Conservation (phyloP, 64 coral and sea anemone species). For the Catalaphyllia jardinei region DNA sequence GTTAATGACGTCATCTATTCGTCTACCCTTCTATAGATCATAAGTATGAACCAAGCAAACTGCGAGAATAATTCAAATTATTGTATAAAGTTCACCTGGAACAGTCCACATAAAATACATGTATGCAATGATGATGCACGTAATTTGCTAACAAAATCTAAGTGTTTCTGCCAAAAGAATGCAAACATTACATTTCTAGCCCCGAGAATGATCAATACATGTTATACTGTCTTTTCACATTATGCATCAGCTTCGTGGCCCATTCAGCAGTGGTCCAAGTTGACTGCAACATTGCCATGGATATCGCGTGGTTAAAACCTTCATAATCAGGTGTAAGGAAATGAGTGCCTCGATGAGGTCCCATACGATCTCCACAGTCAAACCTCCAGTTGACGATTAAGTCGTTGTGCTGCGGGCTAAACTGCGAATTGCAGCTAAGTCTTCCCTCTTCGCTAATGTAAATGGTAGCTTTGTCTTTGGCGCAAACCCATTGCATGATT, state of each 20-base stretch:
- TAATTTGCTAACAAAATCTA: too few relatives aligned
- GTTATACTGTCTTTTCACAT: constrained; percentile 20
- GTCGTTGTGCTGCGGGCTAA: neutral
- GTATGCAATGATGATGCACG: too few relatives aligned
- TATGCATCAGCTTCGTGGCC: constrained; percentile 17
- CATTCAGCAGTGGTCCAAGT: constrained; percentile 12
- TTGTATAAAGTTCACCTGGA: too few relatives aligned
- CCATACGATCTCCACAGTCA: constrained; percentile 57
- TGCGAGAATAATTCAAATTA: too few relatives aligned
- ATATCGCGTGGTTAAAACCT: constrained; percentile 49
- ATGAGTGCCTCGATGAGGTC: constrained; percentile 43
- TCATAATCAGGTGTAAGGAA: constrained; percentile 9
- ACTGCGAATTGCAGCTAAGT: neutral
- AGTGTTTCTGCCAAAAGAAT: too few relatives aligned
- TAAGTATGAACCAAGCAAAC: too few relatives aligned
- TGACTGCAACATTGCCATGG: neutral
- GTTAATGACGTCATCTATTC: too few relatives aligned
- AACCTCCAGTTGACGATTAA: constrained; percentile 61
- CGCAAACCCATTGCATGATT: too few relatives aligned
- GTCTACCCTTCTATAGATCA: too few relatives aligned
- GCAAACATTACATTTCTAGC: too few relatives aligned
- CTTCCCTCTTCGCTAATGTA: constrained; percentile 53
- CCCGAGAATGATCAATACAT: neutral
- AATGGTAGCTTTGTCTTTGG: too few relatives aligned
- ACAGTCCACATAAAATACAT: too few relatives aligned